Base-by-base conservation (phyloP, 2,888 invertebrate species). In the Dasypolia templi region DNA sequence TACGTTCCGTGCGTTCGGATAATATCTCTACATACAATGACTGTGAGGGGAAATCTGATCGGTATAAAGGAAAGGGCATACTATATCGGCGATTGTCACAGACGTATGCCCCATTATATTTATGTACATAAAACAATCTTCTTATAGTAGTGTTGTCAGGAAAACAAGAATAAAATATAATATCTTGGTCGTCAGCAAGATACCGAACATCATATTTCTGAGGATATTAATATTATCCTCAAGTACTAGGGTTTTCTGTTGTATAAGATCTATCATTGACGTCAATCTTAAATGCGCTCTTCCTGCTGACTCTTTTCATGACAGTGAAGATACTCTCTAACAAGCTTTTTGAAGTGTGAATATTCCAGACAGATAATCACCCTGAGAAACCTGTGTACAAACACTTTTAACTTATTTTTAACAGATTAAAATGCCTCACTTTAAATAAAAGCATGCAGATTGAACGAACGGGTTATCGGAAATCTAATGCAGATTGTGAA, bases 401-500 rank as follows among this genome's bases (percentile, higher is more conserved):
- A 29, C 7, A 44, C 14, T 44, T 62, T 22, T 46, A 22, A 32
- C 14, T 53, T 46, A 29, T 39, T 32, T 0, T 32, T 32, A 55
- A 22, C 44, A 46, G 49, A 73, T 65, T 53, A 26, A 75, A 64
- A 26, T 44, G 7, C 26, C 14, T 12, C 12, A 19, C 42, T 49
- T 55, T 44, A 12, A 63, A 68, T 68, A 71, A 61, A 59, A 59
- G 17, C 51, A 44, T 61, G 59, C 76, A 67, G 32, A 62, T 80
- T 70, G 53, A 65, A 64, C 44, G 68, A 72, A 70, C 32, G 66
- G 53, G 86, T 83, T 88, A 76, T 79, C 89, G 90, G 90, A 90
- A 90, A 90, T 90, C 75, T 72, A 79, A 69, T 79, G 81, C 82
- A 70, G 56, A 87, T 84, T 74, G 80, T 79, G 71, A 83, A 85